Base-by-base conservation (phyloP, 2,888 invertebrate species). In the Agriotes lineatus region DNA sequence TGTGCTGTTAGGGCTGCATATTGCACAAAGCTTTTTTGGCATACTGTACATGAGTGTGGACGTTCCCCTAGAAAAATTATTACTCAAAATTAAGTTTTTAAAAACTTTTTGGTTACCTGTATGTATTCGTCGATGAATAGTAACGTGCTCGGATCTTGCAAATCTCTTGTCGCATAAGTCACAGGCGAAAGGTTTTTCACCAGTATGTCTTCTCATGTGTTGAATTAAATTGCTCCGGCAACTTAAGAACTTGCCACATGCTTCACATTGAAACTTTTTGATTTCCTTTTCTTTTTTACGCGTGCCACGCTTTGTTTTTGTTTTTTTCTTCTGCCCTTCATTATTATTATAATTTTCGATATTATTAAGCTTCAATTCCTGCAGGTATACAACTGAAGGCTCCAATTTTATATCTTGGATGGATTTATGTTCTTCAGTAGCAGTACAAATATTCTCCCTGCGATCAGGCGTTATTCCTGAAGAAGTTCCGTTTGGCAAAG, bases 101-200 rank as follows among this genome's bases (percentile, higher is more conserved):
- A 19, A 10, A 20, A n/a, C 1, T 44, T 16, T 3, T 20, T 20
- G 9, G 19, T 59, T 71, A 75, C 80, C 80, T 44, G 81, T 80
- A 66, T 81, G 81, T 7, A 74, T 80, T 25, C 81, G 69, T 65
- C 72, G 76, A 60, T 81, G 81, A 5, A 78, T 77, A 12, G 71
- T 70, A 0, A 80, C 69, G 63, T 80, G 80, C 58, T 79, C 80
- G 0, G 76, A 60, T 60, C 77, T 72, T 1, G 76, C 67, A 50
- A 81, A 81, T 42, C 69, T 75, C 61, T 79, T 80, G 5, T 72
- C 67, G 44, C 81, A 81, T 4, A 70, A 57, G 57, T 78, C 75
- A 59, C 81, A 81, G n/a, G 67, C 48, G 66, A 75, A 80, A 0
- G 77, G 78, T 22, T 74, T 77, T 18, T 78, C 78, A 0, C 79